Conservation (phyloP, 1,140 invertebrate species). For the Mya arenaria region DNA sequence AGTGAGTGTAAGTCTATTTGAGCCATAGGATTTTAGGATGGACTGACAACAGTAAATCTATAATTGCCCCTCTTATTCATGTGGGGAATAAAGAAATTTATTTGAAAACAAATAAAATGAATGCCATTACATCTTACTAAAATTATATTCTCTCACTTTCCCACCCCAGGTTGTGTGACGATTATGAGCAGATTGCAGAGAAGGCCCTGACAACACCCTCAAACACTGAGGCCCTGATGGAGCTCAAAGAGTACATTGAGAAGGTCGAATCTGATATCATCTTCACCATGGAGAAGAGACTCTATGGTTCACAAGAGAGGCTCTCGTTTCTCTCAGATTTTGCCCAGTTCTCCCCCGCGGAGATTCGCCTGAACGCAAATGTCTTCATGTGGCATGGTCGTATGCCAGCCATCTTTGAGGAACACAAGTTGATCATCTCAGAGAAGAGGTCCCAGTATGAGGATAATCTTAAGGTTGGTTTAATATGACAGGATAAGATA, state of each 20-base stretch:
- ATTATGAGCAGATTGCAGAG: slow-evolving; percentile 91
- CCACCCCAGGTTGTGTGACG: slow-evolving; percentile 88
- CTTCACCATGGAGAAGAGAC: slow-evolving; percentile 88
- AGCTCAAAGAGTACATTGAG: slow-evolving; percentile 88
- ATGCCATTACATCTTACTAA: no score
- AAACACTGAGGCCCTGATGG: slow-evolving; percentile 93
- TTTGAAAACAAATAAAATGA: no score
- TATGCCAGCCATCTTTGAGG: slow-evolving; percentile 90
- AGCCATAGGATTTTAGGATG: no score
- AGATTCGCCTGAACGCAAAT: slow-evolving; percentile 89
- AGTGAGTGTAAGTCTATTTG: no score
- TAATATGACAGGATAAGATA: no score
- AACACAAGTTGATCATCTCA: slow-evolving; percentile 89
- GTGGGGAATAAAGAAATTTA: no score
- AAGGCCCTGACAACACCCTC: slow-evolving; percentile 89
- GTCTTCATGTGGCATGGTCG: slow-evolving; percentile 93
- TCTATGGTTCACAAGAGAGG: slow-evolving; percentile 84
- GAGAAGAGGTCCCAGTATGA: slow-evolving; percentile 94
- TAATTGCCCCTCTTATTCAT: no score
- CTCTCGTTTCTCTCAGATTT: slow-evolving; percentile 92
- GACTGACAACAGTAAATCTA: no score
- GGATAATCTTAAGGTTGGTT: slow-evolving; percentile 86
- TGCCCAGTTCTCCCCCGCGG: slow-evolving; percentile 88
- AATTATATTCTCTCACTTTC: neutral
- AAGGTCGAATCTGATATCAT: slow-evolving; percentile 88